Conservation (phyloP, 2,888 invertebrate genomes). For the Drosophila paranaensis region DNA sequence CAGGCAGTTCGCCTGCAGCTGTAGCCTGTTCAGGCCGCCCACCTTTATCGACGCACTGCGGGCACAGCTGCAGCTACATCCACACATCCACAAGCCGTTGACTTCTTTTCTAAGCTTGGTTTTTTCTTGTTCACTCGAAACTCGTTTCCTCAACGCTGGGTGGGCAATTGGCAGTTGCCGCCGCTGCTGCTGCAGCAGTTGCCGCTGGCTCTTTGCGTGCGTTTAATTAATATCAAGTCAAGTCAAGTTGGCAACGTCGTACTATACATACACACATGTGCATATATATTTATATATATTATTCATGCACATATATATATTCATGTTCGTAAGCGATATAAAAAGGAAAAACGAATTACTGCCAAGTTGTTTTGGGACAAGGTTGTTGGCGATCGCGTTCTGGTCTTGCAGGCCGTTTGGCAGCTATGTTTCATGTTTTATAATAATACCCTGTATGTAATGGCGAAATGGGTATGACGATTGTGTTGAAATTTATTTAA, state of each 20-base stretch:
- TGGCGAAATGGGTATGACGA: neutral
- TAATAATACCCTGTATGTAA: neutral
- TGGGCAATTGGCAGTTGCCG: conserved; percentile 47
- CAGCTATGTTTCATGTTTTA: conserved; percentile 40
- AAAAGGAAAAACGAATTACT: conserved; percentile 66
- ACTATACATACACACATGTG: conserved; percentile 23
- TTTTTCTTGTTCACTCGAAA: conserved; percentile 43
- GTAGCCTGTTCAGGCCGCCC: conserved; percentile 45
- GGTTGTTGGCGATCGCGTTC: conserved; percentile 69
- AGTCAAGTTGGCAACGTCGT: conserved; percentile 48
- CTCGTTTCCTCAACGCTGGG: conserved; percentile 58
- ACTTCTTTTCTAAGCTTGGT: conserved; percentile 55
- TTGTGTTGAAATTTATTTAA: too few species aligned
- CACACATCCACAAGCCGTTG: conserved; percentile 40
- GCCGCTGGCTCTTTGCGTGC: conserved; percentile 67
- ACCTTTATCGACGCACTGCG: conserved; percentile 52
- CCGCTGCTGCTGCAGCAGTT: conserved; percentile 24
- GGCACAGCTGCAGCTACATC: conserved; percentile 9
- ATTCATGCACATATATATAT: conserved; percentile 23
- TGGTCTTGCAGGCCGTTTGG: conserved; percentile 36
- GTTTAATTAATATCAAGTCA: conserved; percentile 71
- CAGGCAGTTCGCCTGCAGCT: neutral
- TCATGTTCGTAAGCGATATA: conserved; percentile 49
- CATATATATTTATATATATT: neutral
- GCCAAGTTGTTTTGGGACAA: conserved; percentile 76